Evolutionary conservation across 37 sponge, comb jelly and placozoan species (phyloP), one percentile per base, ranked within the genome.

Genomic region (Chondrosia reniformis): DNA sequence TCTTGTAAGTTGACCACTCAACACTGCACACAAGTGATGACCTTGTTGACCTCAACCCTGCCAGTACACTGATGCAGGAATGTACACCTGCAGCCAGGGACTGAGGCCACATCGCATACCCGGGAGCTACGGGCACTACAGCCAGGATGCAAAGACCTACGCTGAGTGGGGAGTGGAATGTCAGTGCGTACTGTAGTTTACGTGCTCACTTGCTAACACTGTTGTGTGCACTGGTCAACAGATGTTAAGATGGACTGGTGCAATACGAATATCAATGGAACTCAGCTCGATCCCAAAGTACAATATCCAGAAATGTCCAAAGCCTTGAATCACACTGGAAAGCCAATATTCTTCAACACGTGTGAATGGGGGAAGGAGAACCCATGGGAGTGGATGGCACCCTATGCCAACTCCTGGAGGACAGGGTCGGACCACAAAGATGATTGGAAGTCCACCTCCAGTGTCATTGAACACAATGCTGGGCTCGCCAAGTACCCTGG

Each of bases 171-270:
- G 89, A 42, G 81, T 92, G 27, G 93, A 92, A 78, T 92, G 92
- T 92, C 45, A 81, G 92, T 65, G 19, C 17, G 2, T 28, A 17
- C 55, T 13, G n/a, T 59, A 30, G 61, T 59, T 59, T 7, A n/a
- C n/a, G n/a, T n/a, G n/a, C n/a, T n/a, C n/a, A n/a, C n/a, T n/a
- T n/a, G n/a, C n/a, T n/a, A n/a, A n/a, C n/a, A n/a, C n/a, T n/a
- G 66, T 63, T 25, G 66, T 27, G 4, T 3, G 28, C 12, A 4
- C 49, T 45, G 21, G 43, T 45, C 36, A 27, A 9, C 55, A 92
- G 92, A 88, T 82, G 86, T 92, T 21, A 92, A 92, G 72, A 92
- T 92, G 93, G 93, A 92, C 49, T 92, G 93, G 93, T 92, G 93
- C 46, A 92, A 85, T 45, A 82, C 89, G 22, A 79, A 88, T 2